Percentiles rank a stretch among this genome's conserved stretches.
These are phyloP conservation scores for Thera obeliscata DNA, from an alignment of 2,888 invertebrate genomes.

Conservation along the genomic window DNA sequence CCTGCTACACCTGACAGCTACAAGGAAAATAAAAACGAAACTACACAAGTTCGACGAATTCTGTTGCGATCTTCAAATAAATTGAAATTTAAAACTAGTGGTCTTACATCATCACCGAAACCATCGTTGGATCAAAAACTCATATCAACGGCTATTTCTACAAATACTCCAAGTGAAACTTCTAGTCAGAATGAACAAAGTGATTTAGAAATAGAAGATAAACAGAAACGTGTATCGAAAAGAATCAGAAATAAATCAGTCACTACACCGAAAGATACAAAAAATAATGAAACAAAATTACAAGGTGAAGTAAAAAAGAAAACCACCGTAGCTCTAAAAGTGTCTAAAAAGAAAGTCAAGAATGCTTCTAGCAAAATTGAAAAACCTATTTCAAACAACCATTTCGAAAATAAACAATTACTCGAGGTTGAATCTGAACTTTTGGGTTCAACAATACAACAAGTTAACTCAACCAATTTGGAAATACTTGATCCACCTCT, in stretches of 20 bases:
- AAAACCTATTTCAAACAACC: slow-evolving; percentile 1
- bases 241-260: slow-evolving; percentile 34
- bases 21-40: slow-evolving; percentile 52
- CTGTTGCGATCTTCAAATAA: slow-evolving; percentile 60
- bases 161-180: slow-evolving; percentile 11
- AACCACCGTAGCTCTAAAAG: slow-evolving; percentile 1
- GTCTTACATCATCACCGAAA: slow-evolving; percentile 17
- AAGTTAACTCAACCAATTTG: slow-evolving; percentile 16
- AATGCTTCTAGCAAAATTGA: slow-evolving; percentile 1
- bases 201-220: slow-evolving; percentile 11
- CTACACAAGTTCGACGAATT: slow-evolving; percentile 49
- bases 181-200: slow-evolving; percentile 12
- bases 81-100: slow-evolving; percentile 32
- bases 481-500: not conserved
- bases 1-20: slow-evolving; percentile 35
- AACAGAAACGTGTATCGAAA: slow-evolving; percentile 33
- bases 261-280: slow-evolving; percentile 5
- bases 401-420: slow-evolving; percentile 4
- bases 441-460: slow-evolving; percentile 49
- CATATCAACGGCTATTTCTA: slow-evolving; percentile 19
- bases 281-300: slow-evolving; percentile 11
- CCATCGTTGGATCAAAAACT: slow-evolving; percentile 32
- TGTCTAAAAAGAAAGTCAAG: not conserved
- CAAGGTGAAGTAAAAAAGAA: not conserved
- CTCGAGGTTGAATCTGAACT: slow-evolving; percentile 55